Base-by-base conservation (phyloP, 1,140 invertebrate species). In the Nixonia krombeini region DNA sequence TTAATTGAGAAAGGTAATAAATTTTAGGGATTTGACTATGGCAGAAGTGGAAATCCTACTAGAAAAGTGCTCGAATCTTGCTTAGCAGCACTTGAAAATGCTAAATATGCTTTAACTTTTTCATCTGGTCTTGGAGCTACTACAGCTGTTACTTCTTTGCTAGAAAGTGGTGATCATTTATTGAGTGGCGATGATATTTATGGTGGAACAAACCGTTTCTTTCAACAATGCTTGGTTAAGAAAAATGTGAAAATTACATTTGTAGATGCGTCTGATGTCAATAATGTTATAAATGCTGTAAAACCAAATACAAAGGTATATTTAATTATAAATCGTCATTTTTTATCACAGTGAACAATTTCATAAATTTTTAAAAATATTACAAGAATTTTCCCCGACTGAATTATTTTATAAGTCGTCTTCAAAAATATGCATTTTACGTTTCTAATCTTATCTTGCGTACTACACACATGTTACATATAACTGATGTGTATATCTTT, bases 111-210 rank as follows among this genome's bases (percentile, higher is more conserved):
- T n/a, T 71, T 96, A 7, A 86, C 89, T 8, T 99, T 95, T 87
- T 86, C 96, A 1, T 98, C 96, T 26, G 98, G 98, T 13, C 84
- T 99, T 16, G 96, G 95, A 17, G 91, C 96, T 0, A 92, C 90
- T 0, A 92, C 91, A 1, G 89, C 90, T 1, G 78, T 99, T 0
- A 85, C 90, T 0, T 88, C 92, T 38, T 79, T 98, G 44, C 82
- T 99, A 0, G 90, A 89, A 42, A 59, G 85, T 58, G 97, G 97
- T 0, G 97, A 99, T 83, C 96, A 99, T 78, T 88, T 99, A 3
- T 77, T 99, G 23, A 91, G 91, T 53, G 92, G 93, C 59, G 95
- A 99, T 84, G 97, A 99, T 86, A 86, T 99, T 4, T 99, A 99
- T 79, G 98, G 97, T 47, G 98, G 96, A 9, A 98, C 96, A 2